Evolutionary conservation across 2,888 invertebrate genomes (phyloP).

Genomic region (Atrina japonica): DNA sequence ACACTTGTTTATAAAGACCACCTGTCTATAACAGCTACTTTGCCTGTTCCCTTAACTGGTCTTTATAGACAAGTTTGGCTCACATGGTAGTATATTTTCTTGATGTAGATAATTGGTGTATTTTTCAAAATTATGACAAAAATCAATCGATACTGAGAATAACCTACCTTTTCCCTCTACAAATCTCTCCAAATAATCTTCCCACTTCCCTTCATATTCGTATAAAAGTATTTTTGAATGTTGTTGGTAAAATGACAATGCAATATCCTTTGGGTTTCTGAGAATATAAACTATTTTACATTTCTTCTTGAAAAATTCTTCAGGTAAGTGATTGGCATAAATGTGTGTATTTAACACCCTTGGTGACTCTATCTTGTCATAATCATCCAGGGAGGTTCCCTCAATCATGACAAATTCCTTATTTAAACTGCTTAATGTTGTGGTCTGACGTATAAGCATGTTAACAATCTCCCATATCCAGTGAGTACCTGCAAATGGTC

Average conservation of each 20-base stretch:
- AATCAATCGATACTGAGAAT: too few relatives aligned
- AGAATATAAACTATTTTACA: slow-evolving; percentile 42
- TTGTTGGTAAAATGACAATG: slow-evolving; percentile 49
- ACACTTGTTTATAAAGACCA: too few relatives aligned
- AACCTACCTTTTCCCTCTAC: slow-evolving; percentile 53
- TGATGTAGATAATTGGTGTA: too few relatives aligned
- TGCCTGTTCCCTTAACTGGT: too few relatives aligned
- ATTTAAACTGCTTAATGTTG: slow-evolving; percentile 19
- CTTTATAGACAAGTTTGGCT: too few relatives aligned
- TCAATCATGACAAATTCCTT: slow-evolving; percentile 38
- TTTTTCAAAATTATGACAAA: too few relatives aligned
- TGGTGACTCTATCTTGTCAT: slow-evolving; percentile 35
- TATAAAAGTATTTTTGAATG: slow-evolving; percentile 36
- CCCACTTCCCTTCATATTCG: slow-evolving; percentile 56
- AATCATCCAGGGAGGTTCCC: slow-evolving; percentile 28
- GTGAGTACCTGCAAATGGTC: slow-evolving; percentile 41
- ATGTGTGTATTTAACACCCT: slow-evolving; percentile 46
- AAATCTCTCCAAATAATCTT: slow-evolving; percentile 51
- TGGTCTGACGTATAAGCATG: slow-evolving; percentile 38
- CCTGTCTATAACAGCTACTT: too few relatives aligned
- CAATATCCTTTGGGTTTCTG: slow-evolving; percentile 50
- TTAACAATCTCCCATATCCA: slow-evolving; percentile 50
- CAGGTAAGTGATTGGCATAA: slow-evolving; percentile 33
- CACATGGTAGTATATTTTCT: too few relatives aligned
- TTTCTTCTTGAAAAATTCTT: slow-evolving; percentile 39